Evolutionary conservation across 2,797 vertebrate species (phyloP).

Genomic region (Chelon labrosus): DNA sequence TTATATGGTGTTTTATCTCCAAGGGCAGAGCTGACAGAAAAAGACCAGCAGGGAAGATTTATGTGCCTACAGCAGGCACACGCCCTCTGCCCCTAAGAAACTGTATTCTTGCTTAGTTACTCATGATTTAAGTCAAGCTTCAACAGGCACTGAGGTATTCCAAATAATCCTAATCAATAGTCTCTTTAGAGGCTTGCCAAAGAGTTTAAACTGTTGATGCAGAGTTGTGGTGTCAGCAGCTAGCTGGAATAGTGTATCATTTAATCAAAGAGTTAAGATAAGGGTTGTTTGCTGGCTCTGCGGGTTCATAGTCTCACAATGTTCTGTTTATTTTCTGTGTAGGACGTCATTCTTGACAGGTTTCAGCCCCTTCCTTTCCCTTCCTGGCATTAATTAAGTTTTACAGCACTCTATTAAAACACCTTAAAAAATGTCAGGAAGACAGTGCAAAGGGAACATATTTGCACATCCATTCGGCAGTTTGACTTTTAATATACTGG

Average conservation of each 20-base stretch:
- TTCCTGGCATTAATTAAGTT: constrained; percentile 19
- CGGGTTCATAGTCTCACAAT: constrained; percentile 18
- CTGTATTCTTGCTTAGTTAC: constrained; percentile 27
- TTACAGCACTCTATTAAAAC: neutral
- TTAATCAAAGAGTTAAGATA: constrained; percentile 46
- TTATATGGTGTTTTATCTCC: constrained; percentile 68
- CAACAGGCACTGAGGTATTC: constrained; percentile 37
- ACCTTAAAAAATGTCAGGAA: neutral
- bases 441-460: neutral
- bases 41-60: constrained; percentile 51
- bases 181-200: constrained; percentile 25
- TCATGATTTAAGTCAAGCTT: constrained; percentile 45
- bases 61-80: constrained; percentile 49
- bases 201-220: constrained; percentile 23
- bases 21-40: constrained; percentile 52
- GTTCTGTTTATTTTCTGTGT: neutral
- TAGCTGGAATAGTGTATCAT: constrained; percentile 17
- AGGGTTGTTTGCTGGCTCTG: constrained; percentile 1
- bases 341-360: constrained; percentile 5
- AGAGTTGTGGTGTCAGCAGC: constrained; percentile 48
- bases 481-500: constrained; percentile 11
- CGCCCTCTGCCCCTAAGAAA: constrained; percentile 39
- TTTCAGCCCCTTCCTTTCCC: neutral
- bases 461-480: neutral
- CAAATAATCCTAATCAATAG: constrained; percentile 59